These are phyloP conservation scores for Terebella lapidaria DNA, from an alignment of 2,888 invertebrate species.

Conservation along the genomic window DNA sequence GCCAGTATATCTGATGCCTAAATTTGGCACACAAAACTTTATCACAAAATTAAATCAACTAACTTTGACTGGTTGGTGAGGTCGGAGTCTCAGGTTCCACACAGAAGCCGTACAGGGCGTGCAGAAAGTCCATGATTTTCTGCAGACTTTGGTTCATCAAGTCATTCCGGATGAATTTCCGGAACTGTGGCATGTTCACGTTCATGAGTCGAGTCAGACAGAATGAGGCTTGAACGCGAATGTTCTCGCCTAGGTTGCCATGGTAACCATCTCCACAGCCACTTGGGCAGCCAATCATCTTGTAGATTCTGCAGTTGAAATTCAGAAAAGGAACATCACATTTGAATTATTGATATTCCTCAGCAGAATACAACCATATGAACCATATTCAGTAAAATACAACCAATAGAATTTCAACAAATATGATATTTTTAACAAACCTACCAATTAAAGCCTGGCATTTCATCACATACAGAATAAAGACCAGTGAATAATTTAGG, in stretches of 20 bases:
- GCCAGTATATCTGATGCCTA: too few species aligned
- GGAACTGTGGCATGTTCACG: conserved; percentile 64
- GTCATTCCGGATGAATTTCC: conserved; percentile 67
- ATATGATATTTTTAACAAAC: too few species aligned
- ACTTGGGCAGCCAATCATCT: conserved; percentile 89
- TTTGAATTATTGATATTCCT: neutral
- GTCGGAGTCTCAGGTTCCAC: conserved; percentile 66
- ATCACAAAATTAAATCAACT: too few species aligned
- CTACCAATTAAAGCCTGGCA: too few species aligned
- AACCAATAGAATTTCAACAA: too few species aligned
- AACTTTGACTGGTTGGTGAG: conserved; percentile 7
- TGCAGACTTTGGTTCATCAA: conserved; percentile 67
- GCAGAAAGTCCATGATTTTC: conserved; percentile 87
- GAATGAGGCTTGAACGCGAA: conserved; percentile 80
- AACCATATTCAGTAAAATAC: too few species aligned
- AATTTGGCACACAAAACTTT: too few species aligned
- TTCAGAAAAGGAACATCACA: neutral
- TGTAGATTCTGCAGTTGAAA: conserved; percentile 72
- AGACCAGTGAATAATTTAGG: too few species aligned
- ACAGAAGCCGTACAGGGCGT: conserved; percentile 93
- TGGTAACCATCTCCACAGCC: conserved; percentile 74
- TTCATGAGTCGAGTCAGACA: conserved; percentile 73
- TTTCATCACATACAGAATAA: too few species aligned
- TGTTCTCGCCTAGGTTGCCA: conserved; percentile 40
- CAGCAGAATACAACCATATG: too few species aligned